Base-by-base conservation (phyloP, 30 jellyfish, hydroid and myxozoan species). In the Aurelia aurita region DNA sequence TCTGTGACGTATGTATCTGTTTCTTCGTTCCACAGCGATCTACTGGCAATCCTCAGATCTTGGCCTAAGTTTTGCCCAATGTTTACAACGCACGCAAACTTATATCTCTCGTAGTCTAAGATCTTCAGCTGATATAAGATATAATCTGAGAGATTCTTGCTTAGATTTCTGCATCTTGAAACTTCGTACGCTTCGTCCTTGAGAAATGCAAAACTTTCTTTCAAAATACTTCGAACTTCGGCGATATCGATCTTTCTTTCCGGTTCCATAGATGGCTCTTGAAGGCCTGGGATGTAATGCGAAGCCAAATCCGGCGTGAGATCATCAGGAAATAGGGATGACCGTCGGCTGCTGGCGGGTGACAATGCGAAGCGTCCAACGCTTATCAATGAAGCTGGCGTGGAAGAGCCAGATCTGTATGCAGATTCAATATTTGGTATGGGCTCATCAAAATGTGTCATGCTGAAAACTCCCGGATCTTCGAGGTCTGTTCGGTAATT, bases 391-490 rank as follows among this genome's bases (percentile, higher is more conserved):
- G 93, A 83, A 27, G 73, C 21, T n/a, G 93, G 93, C 20, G 87
- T 70, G 23, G 93, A 61, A 23, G 93, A 69, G 60, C 80, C 93
- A 13, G 93, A 70, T 53, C 81, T 43, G 62, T 70, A 83, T 13
- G 85, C 86, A 58, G 51, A 58, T 49, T 83, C 93, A 65, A 83
- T 5, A 5, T 44, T 46, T 34, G 90, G 90, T 23, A 83, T 72
- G 11, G 97, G 97, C 86, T 89, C 97, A 47, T 89, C 97, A 57
- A 79, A 89, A 65, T 89, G 90, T n/a, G 97, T 29, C 59, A 89
- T 69, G 67, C 94, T 79, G 87, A 34, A 89, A 13, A 73, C 66
- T 11, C 97, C 97, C 35, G 93, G 97, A 64, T 89, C 97, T 34
- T 73, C 93, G 19, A 20, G 23, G 20, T 80, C 93, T n/a, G 39